Conservation (phyloP, 2,888 invertebrate genomes). For the Lepidocyrtinus sp. region DNA sequence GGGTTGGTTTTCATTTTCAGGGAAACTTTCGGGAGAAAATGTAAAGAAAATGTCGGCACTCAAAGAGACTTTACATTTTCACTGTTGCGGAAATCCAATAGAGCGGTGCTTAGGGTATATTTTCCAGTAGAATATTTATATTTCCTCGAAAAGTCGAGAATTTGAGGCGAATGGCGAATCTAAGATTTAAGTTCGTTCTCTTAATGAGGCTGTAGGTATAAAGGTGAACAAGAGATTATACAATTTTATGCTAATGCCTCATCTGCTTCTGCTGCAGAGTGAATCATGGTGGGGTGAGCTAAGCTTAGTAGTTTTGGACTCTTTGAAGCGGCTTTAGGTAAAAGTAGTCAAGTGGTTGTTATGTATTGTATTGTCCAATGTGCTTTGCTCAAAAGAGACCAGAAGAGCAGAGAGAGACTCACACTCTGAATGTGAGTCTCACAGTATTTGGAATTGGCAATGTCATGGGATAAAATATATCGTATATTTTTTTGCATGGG, state of each 20-base stretch:
- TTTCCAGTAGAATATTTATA: too few relatives aligned
- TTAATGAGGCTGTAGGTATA: too few relatives aligned
- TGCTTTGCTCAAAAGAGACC: not conserved
- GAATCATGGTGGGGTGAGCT: too few relatives aligned
- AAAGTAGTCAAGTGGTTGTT: not conserved
- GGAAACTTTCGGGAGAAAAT: not conserved
- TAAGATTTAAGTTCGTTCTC: too few relatives aligned
- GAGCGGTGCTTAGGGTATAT: too few relatives aligned
- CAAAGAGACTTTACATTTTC: not conserved
- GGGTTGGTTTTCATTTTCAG: too few relatives aligned
- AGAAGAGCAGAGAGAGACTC: too few relatives aligned
- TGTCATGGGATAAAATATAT: not conserved
- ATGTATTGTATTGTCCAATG: not conserved
- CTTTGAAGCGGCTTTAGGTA: not conserved
- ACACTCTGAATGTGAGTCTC: too few relatives aligned
- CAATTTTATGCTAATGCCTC: not conserved
- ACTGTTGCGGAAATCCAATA: not conserved
- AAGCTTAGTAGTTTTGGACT: too few relatives aligned
- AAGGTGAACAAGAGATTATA: not conserved
- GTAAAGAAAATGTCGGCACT: not conserved
- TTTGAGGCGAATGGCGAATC: not conserved
- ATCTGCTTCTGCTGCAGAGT: too few relatives aligned
- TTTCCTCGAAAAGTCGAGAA: not conserved
- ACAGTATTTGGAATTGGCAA: not conserved
- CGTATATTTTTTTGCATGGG: conserved; percentile 51